Conservation (phyloP, 2,888 invertebrate genomes). For the Nomada ferruginata region DNA sequence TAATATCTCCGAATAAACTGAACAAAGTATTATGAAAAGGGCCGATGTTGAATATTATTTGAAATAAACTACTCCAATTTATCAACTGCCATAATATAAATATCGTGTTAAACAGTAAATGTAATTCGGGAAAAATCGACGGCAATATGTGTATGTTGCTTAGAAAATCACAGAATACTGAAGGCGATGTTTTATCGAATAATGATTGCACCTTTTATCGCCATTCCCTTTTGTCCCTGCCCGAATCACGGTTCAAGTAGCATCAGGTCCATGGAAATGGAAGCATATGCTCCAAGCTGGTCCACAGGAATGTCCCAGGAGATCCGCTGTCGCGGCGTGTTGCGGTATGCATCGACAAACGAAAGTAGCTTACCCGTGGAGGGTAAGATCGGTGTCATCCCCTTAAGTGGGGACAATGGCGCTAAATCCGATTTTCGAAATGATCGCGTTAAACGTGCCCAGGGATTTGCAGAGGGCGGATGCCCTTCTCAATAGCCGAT, state of each 20-base stretch:
- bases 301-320: slow-evolving; percentile 28
- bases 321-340: slow-evolving; percentile 68
- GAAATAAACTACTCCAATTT: neutral
- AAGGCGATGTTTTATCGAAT: neutral
- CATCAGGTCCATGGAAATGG: slow-evolving; percentile 2
- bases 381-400: slow-evolving; percentile 75
- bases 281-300: slow-evolving; percentile 31
- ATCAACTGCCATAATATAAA: neutral
- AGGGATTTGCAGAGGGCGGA: slow-evolving; percentile 71
- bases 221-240: neutral
- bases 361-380: slow-evolving; percentile 72
- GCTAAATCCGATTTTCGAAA: slow-evolving; percentile 81
- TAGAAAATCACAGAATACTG: neutral
- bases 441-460: slow-evolving; percentile 82
- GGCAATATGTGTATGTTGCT: too few relatives aligned
- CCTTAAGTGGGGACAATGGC: slow-evolving; percentile 75
- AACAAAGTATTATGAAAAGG: neutral
- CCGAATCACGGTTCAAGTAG: neutral
- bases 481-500: slow-evolving; percentile 72
- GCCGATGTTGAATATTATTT: neutral
- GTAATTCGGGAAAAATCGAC: too few relatives aligned
- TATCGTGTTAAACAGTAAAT: too few relatives aligned
- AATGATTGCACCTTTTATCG: neutral
- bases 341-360: slow-evolving; percentile 77
- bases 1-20: neutral